Base-by-base conservation (phyloP, 2,797 vertebrate species). In the Falco concolor region DNA sequence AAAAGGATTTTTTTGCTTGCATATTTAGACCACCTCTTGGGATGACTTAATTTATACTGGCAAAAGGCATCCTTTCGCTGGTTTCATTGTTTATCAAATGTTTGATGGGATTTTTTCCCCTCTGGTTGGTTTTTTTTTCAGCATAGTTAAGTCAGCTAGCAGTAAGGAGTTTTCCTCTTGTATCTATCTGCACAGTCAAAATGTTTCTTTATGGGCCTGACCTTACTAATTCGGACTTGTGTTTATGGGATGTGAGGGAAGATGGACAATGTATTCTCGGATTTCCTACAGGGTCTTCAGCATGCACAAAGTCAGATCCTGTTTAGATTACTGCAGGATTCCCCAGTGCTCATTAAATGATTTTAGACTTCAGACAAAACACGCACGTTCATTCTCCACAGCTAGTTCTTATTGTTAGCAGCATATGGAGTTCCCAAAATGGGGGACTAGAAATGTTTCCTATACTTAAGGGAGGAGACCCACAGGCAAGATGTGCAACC, bases 31-130 rank as follows among this genome's bases (percentile, higher is more conserved):
- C 87, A 84, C 84, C 92, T 93, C 84, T 88, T 84, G 93, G 78
- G 86, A 95, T 89, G 49, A 68, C 53, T 94, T 94, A 89, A 95
- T 94, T 96, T 97, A 94, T 81, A 80, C 92, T 93, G 95, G 95
- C 93, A 95, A 95, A 92, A 94, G 78, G 49, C 74, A 93, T 72
- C 23, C 64, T 74, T 93, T 84, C 87, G 21, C 80, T 87, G 70
- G 67, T 73, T 93, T 84, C 23, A 23, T 77, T 90, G 81, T 87
- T 95, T 92, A 83, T 59, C 50, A 38, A 16, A 8, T 32, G 30
- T 73, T 82, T 82, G 47, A 20, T 45, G 45, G 17, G 7, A 1
- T 2, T 3, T 1, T 4, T 3, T 2, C 2, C 1, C 12, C 6
- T 4, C 2, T 0, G 38, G 10, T 42, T 42, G 16, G 16, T 42